Evolutionary conservation across 1,140 invertebrate species (phyloP), one percentile per base, ranked within the genome.

Genomic region (Scaptodrosophila lebanonensis): DNA sequence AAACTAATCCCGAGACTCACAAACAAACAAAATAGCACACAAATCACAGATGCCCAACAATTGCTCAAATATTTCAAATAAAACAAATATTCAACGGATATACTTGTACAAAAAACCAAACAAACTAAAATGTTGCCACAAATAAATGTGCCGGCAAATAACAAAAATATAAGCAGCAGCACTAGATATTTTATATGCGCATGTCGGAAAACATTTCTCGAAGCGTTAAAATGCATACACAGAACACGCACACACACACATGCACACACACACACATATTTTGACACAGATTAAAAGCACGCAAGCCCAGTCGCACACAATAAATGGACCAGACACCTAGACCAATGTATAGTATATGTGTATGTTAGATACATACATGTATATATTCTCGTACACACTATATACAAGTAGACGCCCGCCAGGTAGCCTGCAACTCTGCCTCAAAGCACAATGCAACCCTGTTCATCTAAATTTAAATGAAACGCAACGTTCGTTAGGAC

Each of bases 381-480:
- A 25, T 8, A 25, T 25, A 25, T 8, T 25, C 3, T 4, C 22
- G 8, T 8, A 25, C 22, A 25, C 22, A 25, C 8, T 25, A 4
- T 25, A 25, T 25, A 8, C 3, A 4, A 25, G 22, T 25, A 25
- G 22, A 4, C 8, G 3, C 8, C 22, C 3, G n/a, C n/a, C n/a
- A n/a, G n/a, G 13, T 7, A 25, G 17, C n/a, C 20, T 29, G 8
- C 3, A 57, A 62, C 52, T 56, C 15, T 58, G 53, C 45, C 47
- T 58, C 60, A 63, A 57, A 63, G 38, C 53, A 58, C 47, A 64
- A 49, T 67, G 42, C 65, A 61, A 61, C 58, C 62, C 60, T 64
- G 45, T 65, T 68, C 62, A 68, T 68, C 64, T 68, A 66, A 68
- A 68, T 68, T 68, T 68, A 66, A 68, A 68, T 68, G 66, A 68